Evolutionary conservation across 2,797 vertebrate genomes (phyloP).

Genomic region (Myotis daubentonii): DNA sequence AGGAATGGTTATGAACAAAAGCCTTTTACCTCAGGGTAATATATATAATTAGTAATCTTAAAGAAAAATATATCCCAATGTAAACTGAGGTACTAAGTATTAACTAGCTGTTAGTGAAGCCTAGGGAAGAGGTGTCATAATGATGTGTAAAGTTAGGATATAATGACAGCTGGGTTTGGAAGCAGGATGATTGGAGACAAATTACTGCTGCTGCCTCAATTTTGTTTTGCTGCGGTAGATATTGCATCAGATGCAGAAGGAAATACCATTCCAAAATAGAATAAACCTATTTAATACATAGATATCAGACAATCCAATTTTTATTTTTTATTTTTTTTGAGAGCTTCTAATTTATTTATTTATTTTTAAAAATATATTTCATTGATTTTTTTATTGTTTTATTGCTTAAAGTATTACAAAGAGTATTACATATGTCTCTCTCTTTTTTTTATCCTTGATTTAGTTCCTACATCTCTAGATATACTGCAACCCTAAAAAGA

Average conservation of each 20-base stretch:
- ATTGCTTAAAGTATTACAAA: no score
- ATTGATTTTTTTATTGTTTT: no score
- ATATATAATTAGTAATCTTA: not conserved
- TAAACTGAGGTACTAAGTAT: not conserved
- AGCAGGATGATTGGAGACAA: not conserved
- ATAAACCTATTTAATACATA: not conserved
- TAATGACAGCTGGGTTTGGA: not conserved
- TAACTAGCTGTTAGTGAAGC: not conserved
- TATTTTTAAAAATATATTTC: no score
- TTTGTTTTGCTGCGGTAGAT: not conserved
- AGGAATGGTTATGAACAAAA: not conserved
- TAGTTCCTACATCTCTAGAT: not conserved
- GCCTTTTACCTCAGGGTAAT: not conserved
- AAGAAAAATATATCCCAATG: not conserved
- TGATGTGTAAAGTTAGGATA: not conserved
- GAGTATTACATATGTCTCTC: no score
- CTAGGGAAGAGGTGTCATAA: not conserved
- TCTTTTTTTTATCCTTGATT: not conserved
- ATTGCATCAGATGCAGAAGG: not conserved
- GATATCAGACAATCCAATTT: not conserved
- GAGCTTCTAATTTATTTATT: no score
- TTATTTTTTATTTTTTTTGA: not conserved
- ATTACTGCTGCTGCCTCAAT: not conserved
- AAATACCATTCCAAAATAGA: not conserved
- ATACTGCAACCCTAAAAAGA: not conserved